Evolutionary conservation across 2,797 vertebrate genomes (phyloP).

Genomic region (Chrosomus eos): DNA sequence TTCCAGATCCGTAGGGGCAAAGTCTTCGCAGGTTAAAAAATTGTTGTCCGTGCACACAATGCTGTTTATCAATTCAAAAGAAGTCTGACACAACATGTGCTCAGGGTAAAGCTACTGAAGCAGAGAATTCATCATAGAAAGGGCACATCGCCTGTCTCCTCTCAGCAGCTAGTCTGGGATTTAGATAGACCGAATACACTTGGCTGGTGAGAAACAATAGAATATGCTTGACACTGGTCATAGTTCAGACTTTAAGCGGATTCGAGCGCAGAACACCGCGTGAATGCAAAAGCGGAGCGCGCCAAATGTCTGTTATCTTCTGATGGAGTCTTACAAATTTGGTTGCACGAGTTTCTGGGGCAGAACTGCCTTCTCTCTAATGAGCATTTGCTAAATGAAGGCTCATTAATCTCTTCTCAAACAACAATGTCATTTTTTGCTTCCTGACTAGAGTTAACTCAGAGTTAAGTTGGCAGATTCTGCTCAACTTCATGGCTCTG

Average conservation of each 20-base stretch:
- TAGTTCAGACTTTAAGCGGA: conserved; percentile 52
- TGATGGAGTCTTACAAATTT: conserved; percentile 38
- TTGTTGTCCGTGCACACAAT: conserved; percentile 35
- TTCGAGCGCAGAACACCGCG: conserved; percentile 29
- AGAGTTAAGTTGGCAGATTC: conserved; percentile 43
- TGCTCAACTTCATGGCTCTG: conserved; percentile 34
- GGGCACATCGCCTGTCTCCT: conserved; percentile 53
- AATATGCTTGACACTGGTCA: conserved; percentile 53
- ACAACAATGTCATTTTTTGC: conserved; percentile 32
- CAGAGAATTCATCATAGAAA: conserved; percentile 56
- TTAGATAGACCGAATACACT: conserved; percentile 47
- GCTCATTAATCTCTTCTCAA: conserved; percentile 61
- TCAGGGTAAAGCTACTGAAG: conserved; percentile 46
- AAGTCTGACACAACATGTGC: conserved; percentile 56
- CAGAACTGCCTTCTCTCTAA: conserved; percentile 53
- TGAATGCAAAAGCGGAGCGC: conserved; percentile 15
- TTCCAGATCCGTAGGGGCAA: conserved; percentile 31
- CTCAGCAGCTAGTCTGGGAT: conserved; percentile 48
- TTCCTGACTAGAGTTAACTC: conserved; percentile 28
- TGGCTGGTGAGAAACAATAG: conserved; percentile 43
- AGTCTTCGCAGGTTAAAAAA: conserved; percentile 45
- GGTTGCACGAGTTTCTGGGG: conserved; percentile 28
- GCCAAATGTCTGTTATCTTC: conserved; percentile 48
- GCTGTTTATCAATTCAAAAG: conserved; percentile 52
- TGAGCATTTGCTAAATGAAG: conserved; percentile 56